Evolutionary conservation across 2,113 vertebrate species (phyloP).

Genomic region (Caretta caretta): DNA sequence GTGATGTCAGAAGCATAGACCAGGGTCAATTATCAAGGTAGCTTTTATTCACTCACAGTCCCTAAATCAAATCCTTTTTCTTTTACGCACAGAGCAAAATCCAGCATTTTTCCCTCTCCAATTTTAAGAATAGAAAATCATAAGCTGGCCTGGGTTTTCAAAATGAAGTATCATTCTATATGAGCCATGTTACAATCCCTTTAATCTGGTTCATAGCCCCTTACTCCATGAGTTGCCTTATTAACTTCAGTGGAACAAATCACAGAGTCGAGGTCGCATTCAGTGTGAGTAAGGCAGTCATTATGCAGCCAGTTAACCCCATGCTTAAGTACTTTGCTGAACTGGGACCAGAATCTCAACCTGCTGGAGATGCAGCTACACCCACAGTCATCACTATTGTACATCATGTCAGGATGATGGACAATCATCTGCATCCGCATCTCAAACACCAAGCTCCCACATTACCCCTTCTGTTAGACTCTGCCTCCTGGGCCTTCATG

Average conservation of each 20-base stretch:
- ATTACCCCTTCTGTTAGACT: background rate
- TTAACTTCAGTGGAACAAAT: background rate
- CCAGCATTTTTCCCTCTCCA: background rate
- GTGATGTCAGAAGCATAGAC: background rate
- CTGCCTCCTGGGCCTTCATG: background rate
- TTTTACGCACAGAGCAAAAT: background rate
- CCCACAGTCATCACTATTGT: background rate
- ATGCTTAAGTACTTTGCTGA: background rate
- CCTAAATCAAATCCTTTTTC: background rate
- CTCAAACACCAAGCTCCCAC: background rate
- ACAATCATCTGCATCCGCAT: background rate
- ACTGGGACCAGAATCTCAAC: background rate
- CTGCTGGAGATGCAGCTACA: background rate
- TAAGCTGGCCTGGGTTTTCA: background rate
- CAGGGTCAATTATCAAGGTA: background rate
- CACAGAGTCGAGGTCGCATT: background rate
- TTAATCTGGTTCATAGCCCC: background rate
- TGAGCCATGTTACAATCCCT: background rate
- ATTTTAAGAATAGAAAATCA: background rate
- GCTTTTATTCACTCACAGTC: background rate
- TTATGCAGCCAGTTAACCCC: background rate
- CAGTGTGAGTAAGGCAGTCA: background rate
- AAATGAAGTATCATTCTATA: background rate
- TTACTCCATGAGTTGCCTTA: background rate
- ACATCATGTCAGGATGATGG: background rate